Conservation (phyloP, 1,140 invertebrate genomes). For the Popillia japonica region DNA sequence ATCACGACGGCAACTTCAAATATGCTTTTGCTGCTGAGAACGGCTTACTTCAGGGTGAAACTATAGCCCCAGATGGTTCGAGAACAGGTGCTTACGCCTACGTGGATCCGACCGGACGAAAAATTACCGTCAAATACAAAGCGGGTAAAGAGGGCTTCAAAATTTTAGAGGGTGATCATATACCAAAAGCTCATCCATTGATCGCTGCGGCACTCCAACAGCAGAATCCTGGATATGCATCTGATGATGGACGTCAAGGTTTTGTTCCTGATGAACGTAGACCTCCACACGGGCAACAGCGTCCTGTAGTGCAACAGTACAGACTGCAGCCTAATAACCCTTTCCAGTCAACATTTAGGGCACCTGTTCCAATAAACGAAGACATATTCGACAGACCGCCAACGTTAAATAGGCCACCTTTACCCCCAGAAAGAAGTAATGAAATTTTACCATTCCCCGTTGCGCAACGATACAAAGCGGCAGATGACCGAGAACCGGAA, state of each 20-base stretch:
- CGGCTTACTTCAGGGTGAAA: slow-evolving; percentile 70
- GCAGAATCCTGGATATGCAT: slow-evolving; percentile 34
- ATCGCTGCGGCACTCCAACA: slow-evolving; percentile 13
- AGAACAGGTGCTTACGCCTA: slow-evolving; percentile 68
- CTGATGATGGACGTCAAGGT: slow-evolving; percentile 31
- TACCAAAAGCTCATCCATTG: slow-evolving; percentile 57
- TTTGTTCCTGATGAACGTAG: neutral
- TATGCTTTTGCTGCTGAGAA: slow-evolving; percentile 73
- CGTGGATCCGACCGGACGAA: slow-evolving; percentile 62
- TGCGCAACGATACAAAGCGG: slow-evolving; percentile 40
- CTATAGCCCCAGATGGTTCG: slow-evolving; percentile 70
- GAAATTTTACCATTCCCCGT: neutral
- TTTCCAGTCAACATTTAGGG: neutral
- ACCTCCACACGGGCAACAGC: slow-evolving; percentile 8
- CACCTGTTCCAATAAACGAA: slow-evolving; percentile 23
- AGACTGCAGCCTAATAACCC: slow-evolving; percentile 17
- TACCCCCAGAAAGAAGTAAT: slow-evolving; percentile 37
- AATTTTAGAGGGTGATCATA: slow-evolving; percentile 63
- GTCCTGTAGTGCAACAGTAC: slow-evolving; percentile 1
- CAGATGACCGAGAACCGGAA: slow-evolving; percentile 50
- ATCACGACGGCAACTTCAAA: slow-evolving; percentile 68
- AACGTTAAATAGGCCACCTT: slow-evolving; percentile 3
- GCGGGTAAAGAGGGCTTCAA: slow-evolving; percentile 73
- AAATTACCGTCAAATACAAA: slow-evolving; percentile 69
- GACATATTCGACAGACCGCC: slow-evolving; percentile 13